Conservation (phyloP, 2,888 invertebrate genomes). For the Sialis lutaria region DNA sequence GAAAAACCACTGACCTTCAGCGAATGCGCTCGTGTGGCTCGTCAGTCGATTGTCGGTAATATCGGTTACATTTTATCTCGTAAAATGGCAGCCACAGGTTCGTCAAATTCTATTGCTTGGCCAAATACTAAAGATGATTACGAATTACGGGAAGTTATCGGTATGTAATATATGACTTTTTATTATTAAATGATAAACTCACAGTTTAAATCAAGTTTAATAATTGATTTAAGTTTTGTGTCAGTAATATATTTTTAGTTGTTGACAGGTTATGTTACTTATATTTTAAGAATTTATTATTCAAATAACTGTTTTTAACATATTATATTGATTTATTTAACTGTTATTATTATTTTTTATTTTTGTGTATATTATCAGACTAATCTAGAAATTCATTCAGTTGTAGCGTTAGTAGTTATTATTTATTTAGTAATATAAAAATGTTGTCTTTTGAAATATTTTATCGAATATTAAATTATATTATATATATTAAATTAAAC, state of each 20-base stretch:
- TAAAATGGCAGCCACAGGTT: constrained; percentile 39
- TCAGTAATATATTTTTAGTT: background rate
- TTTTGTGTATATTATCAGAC: no score
- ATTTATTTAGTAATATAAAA: no score
- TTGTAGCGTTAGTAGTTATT: no score
- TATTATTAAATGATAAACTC: background rate
- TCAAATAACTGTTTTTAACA: no score
- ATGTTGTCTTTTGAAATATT: no score
- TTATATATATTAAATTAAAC: no score
- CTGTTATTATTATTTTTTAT: no score
- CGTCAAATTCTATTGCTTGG: constrained; percentile 44
- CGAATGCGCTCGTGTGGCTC: constrained; percentile 24
- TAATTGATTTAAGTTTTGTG: background rate
- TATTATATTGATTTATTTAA: no score
- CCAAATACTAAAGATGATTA: constrained; percentile 84
- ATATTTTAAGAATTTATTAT: background rate
- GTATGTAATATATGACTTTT: constrained; percentile 33
- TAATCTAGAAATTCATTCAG: no score
- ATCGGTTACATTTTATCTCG: constrained; percentile 36
- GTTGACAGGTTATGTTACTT: background rate
- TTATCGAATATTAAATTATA: no score
- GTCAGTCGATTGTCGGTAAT: constrained; percentile 24
- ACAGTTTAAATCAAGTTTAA: constrained; percentile 1
- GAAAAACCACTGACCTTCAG: constrained; percentile 18
- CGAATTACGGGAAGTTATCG: constrained; percentile 84